A percentile compares a stretch with the other conserved stretches of the same genome.
Conservation (phyloP, 1,140 invertebrate genomes). For the Argopecten irradians region DNA sequence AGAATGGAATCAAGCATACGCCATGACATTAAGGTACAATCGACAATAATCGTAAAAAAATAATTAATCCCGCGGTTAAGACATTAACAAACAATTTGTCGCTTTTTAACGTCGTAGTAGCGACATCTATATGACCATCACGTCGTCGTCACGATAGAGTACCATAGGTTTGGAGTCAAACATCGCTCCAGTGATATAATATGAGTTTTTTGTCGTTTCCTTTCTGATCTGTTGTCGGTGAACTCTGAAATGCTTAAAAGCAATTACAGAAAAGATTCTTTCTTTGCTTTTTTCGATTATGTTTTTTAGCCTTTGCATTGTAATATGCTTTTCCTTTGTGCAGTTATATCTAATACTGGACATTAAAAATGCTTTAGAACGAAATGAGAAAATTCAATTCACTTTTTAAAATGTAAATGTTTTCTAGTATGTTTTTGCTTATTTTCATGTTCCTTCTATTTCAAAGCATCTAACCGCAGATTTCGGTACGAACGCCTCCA, state of each 20-base stretch:
- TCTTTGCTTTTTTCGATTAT: too few species aligned
- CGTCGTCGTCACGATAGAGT: not conserved
- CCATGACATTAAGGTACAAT: not conserved
- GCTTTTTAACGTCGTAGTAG: not conserved
- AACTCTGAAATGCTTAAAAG: not conserved
- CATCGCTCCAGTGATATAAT: not conserved
- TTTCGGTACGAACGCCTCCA: too few species aligned
- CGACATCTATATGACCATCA: not conserved
- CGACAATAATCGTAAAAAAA: not conserved
- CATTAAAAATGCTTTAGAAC: too few species aligned
- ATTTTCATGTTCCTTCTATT: too few species aligned
- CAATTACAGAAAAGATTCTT: too few species aligned
- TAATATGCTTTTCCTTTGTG: too few species aligned
- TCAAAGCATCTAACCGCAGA: too few species aligned
- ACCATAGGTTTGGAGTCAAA: not conserved
- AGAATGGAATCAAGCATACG: not conserved
- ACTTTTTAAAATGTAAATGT: too few species aligned
- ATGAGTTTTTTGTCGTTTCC: not conserved
- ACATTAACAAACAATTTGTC: not conserved
- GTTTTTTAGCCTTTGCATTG: too few species aligned
- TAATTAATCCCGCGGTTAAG: not conserved
- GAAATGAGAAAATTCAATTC: too few species aligned
- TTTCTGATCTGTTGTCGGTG: not conserved
- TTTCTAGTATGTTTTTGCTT: too few species aligned
- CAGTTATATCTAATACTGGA: too few species aligned